Evolutionary conservation across 1,140 invertebrate genomes (phyloP).

Genomic region (Parasteatoda tepidariorum): DNA sequence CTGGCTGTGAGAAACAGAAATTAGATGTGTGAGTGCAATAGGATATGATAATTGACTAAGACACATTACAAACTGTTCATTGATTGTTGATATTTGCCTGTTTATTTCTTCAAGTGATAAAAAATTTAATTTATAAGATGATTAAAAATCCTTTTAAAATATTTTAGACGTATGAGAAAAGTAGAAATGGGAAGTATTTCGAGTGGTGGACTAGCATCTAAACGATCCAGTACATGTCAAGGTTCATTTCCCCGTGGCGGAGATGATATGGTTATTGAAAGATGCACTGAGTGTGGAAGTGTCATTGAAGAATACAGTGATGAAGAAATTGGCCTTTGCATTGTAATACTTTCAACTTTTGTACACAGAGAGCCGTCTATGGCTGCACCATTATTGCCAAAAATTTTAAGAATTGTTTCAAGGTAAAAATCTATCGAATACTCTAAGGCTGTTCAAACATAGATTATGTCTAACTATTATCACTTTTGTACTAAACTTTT

Average conservation of each 20-base stretch:
- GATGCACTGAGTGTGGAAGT: slow-evolving; percentile 72
- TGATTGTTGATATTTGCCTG: no score
- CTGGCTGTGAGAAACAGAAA: no score
- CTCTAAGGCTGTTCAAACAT: no score
- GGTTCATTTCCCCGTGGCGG: slow-evolving; percentile 29
- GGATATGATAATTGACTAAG: no score
- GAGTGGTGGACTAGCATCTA: slow-evolving; percentile 11
- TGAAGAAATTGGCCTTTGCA: slow-evolving; percentile 94
- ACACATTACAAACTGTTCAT: no score
- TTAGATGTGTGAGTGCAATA: no score
- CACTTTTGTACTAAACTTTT: no score
- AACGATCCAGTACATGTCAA: slow-evolving; percentile 49
- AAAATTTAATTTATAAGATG: no score
- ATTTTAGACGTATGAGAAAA: slow-evolving; percentile 50
- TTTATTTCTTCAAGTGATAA: no score
- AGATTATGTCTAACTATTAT: no score
- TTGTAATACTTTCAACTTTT: slow-evolving; percentile 93
- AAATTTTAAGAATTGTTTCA: slow-evolving; percentile 88
- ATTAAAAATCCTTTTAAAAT: not conserved
- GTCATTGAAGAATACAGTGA: slow-evolving; percentile 94
- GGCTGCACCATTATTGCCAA: slow-evolving; percentile 91
- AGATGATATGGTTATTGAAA: slow-evolving; percentile 63
- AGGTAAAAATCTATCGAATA: no score
- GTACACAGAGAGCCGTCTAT: slow-evolving; percentile 94
- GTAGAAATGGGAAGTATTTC: slow-evolving; percentile 25